phyloP scores from a whole-genome alignment of 2,797 vertebrate species.

The Eospalax fontanierii region DNA sequence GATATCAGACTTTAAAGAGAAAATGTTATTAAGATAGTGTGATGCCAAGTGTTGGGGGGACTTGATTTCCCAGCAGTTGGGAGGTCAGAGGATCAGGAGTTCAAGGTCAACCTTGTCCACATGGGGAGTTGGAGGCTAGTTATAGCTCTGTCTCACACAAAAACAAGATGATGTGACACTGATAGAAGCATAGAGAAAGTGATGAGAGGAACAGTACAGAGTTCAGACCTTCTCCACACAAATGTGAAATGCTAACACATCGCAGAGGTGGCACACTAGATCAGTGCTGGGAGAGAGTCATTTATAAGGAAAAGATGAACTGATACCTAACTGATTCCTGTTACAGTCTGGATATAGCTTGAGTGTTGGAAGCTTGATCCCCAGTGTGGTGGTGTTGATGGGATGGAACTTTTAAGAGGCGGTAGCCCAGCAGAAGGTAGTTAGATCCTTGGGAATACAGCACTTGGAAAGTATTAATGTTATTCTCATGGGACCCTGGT shows the following conservation, averaged over 20 bases:
- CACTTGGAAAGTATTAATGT: neutral
- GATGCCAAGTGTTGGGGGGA: too few species aligned
- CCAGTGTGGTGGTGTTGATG: neutral
- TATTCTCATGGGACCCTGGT: neutral
- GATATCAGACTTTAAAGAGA: conserved; percentile 24
- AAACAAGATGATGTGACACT: neutral
- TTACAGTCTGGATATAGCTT: neutral
- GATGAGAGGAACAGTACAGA: conserved; percentile 8
- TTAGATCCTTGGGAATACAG: neutral
- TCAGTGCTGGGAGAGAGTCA: neutral
- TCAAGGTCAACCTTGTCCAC: neutral
- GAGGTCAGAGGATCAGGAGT: neutral
- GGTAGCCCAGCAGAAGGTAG: neutral
- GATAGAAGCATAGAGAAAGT: conserved; percentile 45
- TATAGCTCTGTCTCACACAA: neutral
- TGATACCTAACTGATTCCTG: conserved; percentile 8
- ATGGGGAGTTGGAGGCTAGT: neutral
- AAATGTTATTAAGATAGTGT: conserved; percentile 38
- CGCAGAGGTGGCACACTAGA: neutral
- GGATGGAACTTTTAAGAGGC: conserved; percentile 15
- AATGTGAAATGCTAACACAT: neutral
- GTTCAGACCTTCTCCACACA: neutral
- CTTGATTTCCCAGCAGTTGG: neutral
- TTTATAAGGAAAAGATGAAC: conserved; percentile 49
- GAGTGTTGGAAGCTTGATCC: neutral